Evolutionary conservation across 2,888 invertebrate species (phyloP).

Genomic region (Electrophaes corylata): DNA sequence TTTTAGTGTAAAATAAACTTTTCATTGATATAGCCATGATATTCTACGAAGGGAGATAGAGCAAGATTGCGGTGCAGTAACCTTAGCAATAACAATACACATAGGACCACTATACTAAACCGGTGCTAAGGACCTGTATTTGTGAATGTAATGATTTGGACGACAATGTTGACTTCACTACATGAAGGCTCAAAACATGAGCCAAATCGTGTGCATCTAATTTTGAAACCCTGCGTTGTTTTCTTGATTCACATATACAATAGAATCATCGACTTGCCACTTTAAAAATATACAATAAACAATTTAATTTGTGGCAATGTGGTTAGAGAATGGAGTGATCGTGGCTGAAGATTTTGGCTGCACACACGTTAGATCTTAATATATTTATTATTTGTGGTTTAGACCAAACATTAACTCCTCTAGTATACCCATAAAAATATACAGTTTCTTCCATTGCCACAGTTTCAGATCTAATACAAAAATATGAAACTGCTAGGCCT

Average conservation of each 20-base stretch:
- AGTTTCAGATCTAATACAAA: conserved; percentile 5
- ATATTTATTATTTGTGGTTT: background rate
- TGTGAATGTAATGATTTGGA: background rate
- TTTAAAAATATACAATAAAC: background rate
- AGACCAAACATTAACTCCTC: conserved; percentile 9
- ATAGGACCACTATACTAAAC: background rate
- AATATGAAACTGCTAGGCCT: background rate
- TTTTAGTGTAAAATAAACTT: background rate
- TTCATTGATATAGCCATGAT: background rate
- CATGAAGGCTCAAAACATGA: background rate
- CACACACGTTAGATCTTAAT: conserved; percentile 6
- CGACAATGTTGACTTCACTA: conserved; percentile 2
- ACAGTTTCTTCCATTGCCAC: background rate
- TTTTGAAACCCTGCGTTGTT: conserved; percentile 3
- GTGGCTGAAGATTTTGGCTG: conserved; percentile 11
- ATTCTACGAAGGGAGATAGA: background rate
- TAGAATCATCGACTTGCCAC: background rate
- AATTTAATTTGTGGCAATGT: conserved; percentile 1
- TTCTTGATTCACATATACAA: background rate
- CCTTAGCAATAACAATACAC: background rate
- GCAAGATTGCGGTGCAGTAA: conserved; percentile 1
- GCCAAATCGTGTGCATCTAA: background rate
- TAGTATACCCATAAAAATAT: conserved; percentile 1
- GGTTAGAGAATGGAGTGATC: background rate
- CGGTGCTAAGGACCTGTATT: background rate